phyloP scores from a whole-genome alignment of 37 sponge, comb jelly and placozoan species.

The Oscarella lobularis region DNA sequence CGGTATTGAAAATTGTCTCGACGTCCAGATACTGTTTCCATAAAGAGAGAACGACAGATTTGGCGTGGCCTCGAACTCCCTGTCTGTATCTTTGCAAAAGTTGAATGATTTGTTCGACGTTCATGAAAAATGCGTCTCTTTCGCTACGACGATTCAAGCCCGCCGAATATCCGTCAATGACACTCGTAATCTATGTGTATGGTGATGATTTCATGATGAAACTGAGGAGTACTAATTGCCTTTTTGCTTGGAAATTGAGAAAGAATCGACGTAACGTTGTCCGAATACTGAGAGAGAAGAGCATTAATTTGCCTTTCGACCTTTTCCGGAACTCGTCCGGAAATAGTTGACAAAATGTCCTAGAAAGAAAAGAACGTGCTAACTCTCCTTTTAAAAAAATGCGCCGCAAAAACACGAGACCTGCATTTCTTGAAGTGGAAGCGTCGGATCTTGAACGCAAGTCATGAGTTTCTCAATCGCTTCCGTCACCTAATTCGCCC shows the following conservation, averaged over 20 bases:
- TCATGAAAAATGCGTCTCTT: background rate
- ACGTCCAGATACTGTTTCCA: conserved; percentile 63
- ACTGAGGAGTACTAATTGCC: conserved; percentile 10
- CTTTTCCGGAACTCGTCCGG: conserved; percentile 45
- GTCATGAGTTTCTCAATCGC: conserved; percentile 12
- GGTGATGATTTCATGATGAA: background rate
- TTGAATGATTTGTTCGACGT: background rate
- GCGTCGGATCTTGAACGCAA: conserved; percentile 38
- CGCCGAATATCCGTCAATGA: background rate
- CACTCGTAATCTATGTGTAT: background rate
- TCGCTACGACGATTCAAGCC: background rate
- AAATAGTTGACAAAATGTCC: conserved; percentile 67
- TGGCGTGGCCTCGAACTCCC: conserved; percentile 65
- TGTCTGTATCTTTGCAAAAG: conserved; percentile 21
- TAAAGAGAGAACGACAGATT: conserved; percentile 45
- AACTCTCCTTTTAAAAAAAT: background rate
- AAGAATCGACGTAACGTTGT: conserved; percentile 74
- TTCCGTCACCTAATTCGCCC: too few species aligned
- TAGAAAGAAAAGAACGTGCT: conserved; percentile 16
- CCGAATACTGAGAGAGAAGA: conserved; percentile 49
- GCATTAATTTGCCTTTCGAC: conserved; percentile 59
- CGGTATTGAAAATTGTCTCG: conserved; percentile 39
- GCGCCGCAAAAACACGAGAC: too few species aligned
- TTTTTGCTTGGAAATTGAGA: conserved; percentile 72
- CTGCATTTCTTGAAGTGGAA: conserved; percentile 60